Evolutionary conservation across 2,113 vertebrate species (phyloP).

Genomic region (Pomatorhinus ruficollis): DNA sequence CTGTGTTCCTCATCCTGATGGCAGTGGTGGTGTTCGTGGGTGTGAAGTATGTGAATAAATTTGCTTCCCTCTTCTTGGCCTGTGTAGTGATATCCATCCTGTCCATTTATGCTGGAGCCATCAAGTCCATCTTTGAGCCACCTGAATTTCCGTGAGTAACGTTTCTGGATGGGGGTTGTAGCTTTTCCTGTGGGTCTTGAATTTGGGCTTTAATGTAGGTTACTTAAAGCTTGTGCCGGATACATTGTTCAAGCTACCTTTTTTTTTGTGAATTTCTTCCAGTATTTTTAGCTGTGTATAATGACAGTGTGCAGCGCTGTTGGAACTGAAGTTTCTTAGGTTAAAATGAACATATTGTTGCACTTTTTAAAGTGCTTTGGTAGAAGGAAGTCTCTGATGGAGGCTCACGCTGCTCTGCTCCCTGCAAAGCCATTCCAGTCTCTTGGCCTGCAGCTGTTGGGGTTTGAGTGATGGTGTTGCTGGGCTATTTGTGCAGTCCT

Average conservation of each 20-base stretch:
- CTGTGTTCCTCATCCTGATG: slow-evolving; percentile 92
- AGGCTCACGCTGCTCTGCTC: neutral
- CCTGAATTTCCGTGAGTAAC: slow-evolving; percentile 92
- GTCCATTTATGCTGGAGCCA: slow-evolving; percentile 93
- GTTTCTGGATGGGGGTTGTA: neutral
- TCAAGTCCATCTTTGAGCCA: slow-evolving; percentile 93
- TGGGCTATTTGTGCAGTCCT: neutral
- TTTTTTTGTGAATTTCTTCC: neutral
- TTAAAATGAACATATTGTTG: neutral
- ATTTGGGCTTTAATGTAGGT: neutral
- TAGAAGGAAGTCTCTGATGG: neutral
- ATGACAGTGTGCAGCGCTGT: neutral
- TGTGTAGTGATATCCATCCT: slow-evolving; percentile 97
- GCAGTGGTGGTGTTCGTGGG: slow-evolving; percentile 96
- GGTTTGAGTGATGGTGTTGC: neutral
- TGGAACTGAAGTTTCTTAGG: neutral
- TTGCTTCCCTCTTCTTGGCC: slow-evolving; percentile 95
- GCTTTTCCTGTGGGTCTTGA: neutral
- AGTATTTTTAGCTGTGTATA: neutral
- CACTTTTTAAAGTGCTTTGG: neutral
- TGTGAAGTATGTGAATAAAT: slow-evolving; percentile 97
- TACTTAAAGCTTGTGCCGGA: neutral
- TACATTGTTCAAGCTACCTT: neutral
- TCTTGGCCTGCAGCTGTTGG: neutral
- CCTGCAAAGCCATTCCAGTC: neutral